Conservation (phyloP, 2,888 invertebrate species). For the Halictus ligatus region DNA sequence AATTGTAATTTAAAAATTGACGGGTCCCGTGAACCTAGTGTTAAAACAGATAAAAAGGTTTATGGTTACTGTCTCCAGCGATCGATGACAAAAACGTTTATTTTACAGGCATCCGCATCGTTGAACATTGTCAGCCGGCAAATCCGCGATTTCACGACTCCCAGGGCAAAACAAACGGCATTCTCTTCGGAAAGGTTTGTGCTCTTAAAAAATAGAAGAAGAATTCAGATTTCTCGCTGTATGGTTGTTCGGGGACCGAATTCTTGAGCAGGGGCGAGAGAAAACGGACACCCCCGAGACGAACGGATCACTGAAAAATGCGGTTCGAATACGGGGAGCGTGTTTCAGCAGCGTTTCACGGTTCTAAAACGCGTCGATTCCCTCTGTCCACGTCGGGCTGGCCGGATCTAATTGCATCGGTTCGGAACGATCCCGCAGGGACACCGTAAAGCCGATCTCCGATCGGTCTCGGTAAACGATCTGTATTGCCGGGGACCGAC, state of each 20-base stretch:
- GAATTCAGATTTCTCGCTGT: neutral
- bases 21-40: no score
- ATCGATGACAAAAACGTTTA: neutral
- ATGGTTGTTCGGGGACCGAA: neutral
- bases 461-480: conserved; percentile 71
- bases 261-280: neutral
- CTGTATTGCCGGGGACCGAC: conserved; percentile 65
- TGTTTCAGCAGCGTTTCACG: neutral
- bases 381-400: conserved; percentile 55
- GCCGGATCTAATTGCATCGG: conserved; percentile 71
- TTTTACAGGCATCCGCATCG: neutral
- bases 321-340: neutral
- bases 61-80: no score
- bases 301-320: conserved; percentile 10
- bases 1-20: no score
- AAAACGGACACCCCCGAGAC: neutral
- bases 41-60: no score
- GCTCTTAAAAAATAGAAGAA: neutral
- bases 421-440: conserved; percentile 65
- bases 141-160: neutral
- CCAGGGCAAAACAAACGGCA: neutral
- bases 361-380: conserved; percentile 53
- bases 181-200: no score
- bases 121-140: no score
- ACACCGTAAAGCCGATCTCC: conserved; percentile 67